phyloP scores from a whole-genome alignment of 2,888 invertebrate species.

The Cistogaster globosa region DNA sequence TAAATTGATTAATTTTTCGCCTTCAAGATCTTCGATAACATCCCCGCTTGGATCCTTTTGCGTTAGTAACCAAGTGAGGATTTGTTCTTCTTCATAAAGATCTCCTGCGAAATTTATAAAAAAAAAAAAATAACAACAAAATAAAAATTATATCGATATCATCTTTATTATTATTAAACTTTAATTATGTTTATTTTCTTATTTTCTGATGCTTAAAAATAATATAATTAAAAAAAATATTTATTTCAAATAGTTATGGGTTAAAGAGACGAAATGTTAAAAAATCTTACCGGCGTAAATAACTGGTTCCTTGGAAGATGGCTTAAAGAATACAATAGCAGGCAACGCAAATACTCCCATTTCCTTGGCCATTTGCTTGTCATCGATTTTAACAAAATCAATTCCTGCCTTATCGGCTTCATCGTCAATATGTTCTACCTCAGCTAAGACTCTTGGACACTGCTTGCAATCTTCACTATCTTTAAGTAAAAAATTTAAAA shows the following conservation, averaged over 20 bases:
- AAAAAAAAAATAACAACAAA: not conserved
- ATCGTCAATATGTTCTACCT: constrained; percentile 96
- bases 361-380: constrained; percentile 92
- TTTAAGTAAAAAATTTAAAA: constrained; percentile 80
- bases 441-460: constrained; percentile 92
- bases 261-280: too few relatives aligned
- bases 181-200: too few relatives aligned
- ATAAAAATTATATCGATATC: too few relatives aligned
- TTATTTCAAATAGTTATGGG: too few relatives aligned
- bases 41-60: constrained; percentile 97
- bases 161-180: too few relatives aligned
- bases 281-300: constrained; percentile 90
- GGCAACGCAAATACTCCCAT: constrained; percentile 95
- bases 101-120: constrained; percentile 85
- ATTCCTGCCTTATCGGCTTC: constrained; percentile 95
- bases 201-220: too few relatives aligned
- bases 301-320: constrained; percentile 93
- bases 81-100: constrained; percentile 92
- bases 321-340: constrained; percentile 94
- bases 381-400: constrained; percentile 96
- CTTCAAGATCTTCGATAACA: constrained; percentile 94
- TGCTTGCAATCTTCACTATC: constrained; percentile 98
- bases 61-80: constrained; percentile 94
- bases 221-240: too few relatives aligned
- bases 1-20: constrained; percentile 88